Base-by-base conservation (phyloP, 2,797 vertebrate species). In the Malacoraja senta region DNA sequence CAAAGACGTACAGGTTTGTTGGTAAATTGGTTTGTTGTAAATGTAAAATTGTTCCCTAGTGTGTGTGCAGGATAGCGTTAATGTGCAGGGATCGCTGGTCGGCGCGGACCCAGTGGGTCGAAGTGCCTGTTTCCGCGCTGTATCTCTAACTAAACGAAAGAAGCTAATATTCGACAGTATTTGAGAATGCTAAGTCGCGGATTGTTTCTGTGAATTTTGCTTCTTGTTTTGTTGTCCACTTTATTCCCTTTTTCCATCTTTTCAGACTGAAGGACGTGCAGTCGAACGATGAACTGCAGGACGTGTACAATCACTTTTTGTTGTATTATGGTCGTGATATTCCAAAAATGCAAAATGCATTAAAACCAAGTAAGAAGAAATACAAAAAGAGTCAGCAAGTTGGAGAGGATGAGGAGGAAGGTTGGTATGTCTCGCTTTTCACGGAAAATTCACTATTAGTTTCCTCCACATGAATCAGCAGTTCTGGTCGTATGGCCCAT, bases 251-350 rank as follows among this genome's bases (percentile, higher is more conserved):
- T 44, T 32, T 74, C 13, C 68, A 53, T 68, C 44, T 63, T 32
- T 53, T 0, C 71, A 99, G 99, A 95, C 95, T 99, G 88, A 99
- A 99, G 95, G 99, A 99, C 0, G 98, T 99, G 90, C 98, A 99
- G 94, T 99, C 98, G 84, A 98, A 99, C 94, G 99, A 99, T 1
- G 99, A 99, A 94, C 96, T 99, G 94, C 97, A 98, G 76, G 99
- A 99, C 0, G 98, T 99, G 68, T 99, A 99, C 95, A 98, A 99
- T 95, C 99, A 99, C 95, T 99, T 99, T 93, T 95, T 99, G 94
- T 97, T 99, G 7, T 99, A 99, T 95, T 99, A 99, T 15, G 99
- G 99, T 76, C 97, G 99, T 93, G 99, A 99, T 95, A 99, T 99
- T 94, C 99, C 99, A 93, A 99, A 98, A 95, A 99, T 99, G 99